Evolutionary conservation across 2,888 invertebrate genomes (phyloP).

Genomic region (Drosophila yooni): DNA sequence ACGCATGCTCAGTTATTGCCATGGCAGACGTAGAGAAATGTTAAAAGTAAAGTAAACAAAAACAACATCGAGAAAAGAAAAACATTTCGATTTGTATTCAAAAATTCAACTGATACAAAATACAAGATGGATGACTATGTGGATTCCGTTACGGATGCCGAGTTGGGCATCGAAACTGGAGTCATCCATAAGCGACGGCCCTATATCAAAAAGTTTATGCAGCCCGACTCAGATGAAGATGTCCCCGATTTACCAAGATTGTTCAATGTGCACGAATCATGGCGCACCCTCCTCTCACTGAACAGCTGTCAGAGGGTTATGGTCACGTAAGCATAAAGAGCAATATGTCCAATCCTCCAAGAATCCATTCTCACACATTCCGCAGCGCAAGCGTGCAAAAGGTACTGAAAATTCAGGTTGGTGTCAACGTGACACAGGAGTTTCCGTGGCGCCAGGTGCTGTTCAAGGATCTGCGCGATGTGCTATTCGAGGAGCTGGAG

Average conservation of each 20-base stretch:
- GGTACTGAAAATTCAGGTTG: conserved; percentile 88
- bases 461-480: conserved; percentile 88
- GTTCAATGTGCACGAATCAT: conserved; percentile 74
- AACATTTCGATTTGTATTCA: conserved; percentile 6
- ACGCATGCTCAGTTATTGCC: conserved; percentile 55
- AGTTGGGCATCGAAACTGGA: background rate
- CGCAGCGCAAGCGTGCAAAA: conserved; percentile 70
- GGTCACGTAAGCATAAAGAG: conserved; percentile 61
- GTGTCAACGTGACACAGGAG: conserved; percentile 89
- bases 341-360: background rate
- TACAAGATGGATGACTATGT: conserved; percentile 38
- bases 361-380: background rate
- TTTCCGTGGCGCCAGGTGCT: conserved; percentile 90
- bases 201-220: conserved; percentile 64
- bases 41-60: conserved; percentile 19
- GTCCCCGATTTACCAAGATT: conserved; percentile 42
- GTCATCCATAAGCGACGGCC: conserved; percentile 27
- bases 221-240: conserved; percentile 73
- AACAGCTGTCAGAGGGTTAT: conserved; percentile 73
- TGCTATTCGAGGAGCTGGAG: conserved; percentile 86
- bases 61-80: conserved; percentile 4
- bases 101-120: background rate
- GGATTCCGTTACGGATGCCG: conserved; percentile 21
- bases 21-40: conserved; percentile 29
- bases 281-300: conserved; percentile 71